Base-by-base conservation (phyloP, 2,888 invertebrate species). In the Cloeon dipterum region DNA sequence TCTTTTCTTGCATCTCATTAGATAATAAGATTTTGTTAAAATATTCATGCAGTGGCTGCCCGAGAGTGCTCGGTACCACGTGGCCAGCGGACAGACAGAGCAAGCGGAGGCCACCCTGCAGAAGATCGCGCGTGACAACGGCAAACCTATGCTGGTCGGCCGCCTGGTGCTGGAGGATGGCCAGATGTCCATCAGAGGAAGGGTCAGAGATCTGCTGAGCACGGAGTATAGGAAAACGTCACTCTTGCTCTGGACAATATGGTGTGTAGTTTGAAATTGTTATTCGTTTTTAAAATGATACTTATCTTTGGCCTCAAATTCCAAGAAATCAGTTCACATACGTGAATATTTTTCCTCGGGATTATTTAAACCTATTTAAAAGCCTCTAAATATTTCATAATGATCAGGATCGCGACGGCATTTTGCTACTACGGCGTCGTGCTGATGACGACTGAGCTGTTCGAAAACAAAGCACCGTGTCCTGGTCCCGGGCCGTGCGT, bases 391-490 rank as follows among this genome's bases (percentile, higher is more conserved):
- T n/a, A n/a, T n/a, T n/a, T 14, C 34, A n/a, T n/a, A n/a, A n/a
- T n/a, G n/a, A 23, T 20, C 45, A 85, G 85, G 85, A 75, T 85
- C 68, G 69, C 81, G 1, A 88, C 88, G 54, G 86, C 91, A 1
- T 91, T 93, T 60, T 85, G 86, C 53, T 93, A 93, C 57, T 93
- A 93, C 53, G 91, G 93, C 1, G 66, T 91, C 25, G 91, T 93
- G 5, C 58, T 93, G 39, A 83, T 93, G 77, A 89, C 91, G 2
- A 93, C 91, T 1, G 89, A 91, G 53, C 57, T 91, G 37, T 83
- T 89, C 57, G 79, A 81, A 54, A 68, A 70, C 17, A 57, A 61
- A 1, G 51, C 57, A 2, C 54, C 55, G 32, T 54, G 56, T 40
- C 61, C 63, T 43, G 50, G 54, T 3, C 49, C 49, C 26, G 14